Base-by-base conservation (phyloP, 2,888 invertebrate genomes). In the Metopia argyrocephala region DNA sequence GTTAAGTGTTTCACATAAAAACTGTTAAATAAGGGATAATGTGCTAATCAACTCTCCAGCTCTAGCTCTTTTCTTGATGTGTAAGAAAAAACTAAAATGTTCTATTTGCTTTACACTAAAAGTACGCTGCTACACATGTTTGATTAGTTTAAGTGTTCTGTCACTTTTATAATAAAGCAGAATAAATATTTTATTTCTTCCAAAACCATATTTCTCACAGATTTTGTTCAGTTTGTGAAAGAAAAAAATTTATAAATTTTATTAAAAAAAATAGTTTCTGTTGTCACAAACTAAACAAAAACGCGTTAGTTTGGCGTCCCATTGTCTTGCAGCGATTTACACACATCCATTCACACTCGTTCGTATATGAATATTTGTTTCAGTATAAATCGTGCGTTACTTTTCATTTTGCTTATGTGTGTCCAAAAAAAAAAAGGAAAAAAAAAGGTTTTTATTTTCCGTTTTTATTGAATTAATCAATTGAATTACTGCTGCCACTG, bases 401-500 rank as follows among this genome's bases (percentile, higher is more conserved):
- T 15, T 28, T 75, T 25, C 12, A 52, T 75, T 68, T 20, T 68
- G 61, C n/a, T 61, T 52, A 61, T 68, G 52, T n/a, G n/a, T 68
- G 28, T 45, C 59, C 31, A 66, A 45, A 45, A 21, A 38, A 38
- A 38, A n/a, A n/a, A n/a, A n/a, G n/a, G n/a, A n/a, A n/a, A n/a
- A n/a, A n/a, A n/a, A n/a, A n/a, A n/a, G n/a, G 38, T 45, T 61
- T n/a, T 66, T 38, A 38, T 18, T 45, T 59, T 65, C 31, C 3
- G 52, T 25, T 61, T 5, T 79, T 71, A 56, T 66, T 70, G 75
- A 70, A 70, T 76, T 79, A 79, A 79, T 79, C 79, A 79, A 79
- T 61, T 75, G 75, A 70, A 66, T 45, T 61, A 50, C 64, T 50
- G 52, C 56, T 74, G 27, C 62, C 59, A 66, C 7, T 61, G 66